Percentiles rank a stretch among this genome's conserved stretches.
phyloP scores from a whole-genome alignment of 2,888 invertebrate species.

The Pardosa pseudoannulata region DNA sequence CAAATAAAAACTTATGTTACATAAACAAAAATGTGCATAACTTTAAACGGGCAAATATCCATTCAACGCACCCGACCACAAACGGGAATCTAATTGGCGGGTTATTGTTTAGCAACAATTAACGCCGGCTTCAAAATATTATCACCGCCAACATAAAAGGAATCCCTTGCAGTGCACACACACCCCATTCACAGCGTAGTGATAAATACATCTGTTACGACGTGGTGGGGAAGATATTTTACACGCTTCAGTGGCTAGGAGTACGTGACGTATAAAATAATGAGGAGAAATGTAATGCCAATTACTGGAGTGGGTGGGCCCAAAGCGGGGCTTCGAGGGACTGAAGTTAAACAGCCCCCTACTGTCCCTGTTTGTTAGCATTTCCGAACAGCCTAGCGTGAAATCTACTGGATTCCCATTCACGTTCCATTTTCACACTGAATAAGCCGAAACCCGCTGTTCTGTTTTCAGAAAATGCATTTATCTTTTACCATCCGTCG shows the following conservation, averaged over 20 bases:
- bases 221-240: slow-evolving; percentile 14
- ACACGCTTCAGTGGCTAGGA: slow-evolving; percentile 40
- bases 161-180: not conserved
- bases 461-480: slow-evolving; percentile 40
- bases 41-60: too few species aligned
- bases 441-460: slow-evolving; percentile 47
- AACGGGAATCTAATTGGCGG: not conserved
- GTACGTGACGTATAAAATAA: slow-evolving; percentile 69
- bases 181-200: slow-evolving; percentile 13
- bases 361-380: slow-evolving; percentile 64
- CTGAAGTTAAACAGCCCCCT: slow-evolving; percentile 59
- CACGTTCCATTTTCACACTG: slow-evolving; percentile 50
- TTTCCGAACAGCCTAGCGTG: slow-evolving; percentile 54
- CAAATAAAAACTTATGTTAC: too few species aligned
- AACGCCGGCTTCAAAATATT: not conserved
- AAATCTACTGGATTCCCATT: slow-evolving; percentile 39
- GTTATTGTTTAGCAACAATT: not conserved
- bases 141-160: too few species aligned
- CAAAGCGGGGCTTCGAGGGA: slow-evolving; percentile 12
- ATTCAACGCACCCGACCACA: too few species aligned
- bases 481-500: slow-evolving; percentile 11
- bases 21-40: too few species aligned
- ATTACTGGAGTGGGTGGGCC: slow-evolving; percentile 31
- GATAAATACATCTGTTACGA: slow-evolving; percentile 65
- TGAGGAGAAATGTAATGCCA: slow-evolving; percentile 68